Conservation (phyloP, 2,113 vertebrate species). For the Ia io region DNA sequence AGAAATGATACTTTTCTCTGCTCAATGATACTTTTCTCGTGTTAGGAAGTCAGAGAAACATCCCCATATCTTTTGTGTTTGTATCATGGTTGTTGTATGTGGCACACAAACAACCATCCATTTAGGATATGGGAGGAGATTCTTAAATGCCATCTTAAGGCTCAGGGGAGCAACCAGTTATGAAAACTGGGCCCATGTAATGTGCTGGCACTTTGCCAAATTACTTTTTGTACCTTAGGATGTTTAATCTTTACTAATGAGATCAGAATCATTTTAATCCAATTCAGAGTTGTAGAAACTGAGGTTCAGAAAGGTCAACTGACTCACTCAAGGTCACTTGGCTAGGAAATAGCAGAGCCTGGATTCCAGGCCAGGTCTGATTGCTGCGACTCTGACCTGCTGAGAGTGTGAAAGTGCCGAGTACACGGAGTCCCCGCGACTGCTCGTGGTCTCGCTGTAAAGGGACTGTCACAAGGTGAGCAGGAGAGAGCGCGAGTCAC, state of each 20-base stretch:
- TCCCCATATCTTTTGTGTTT: not conserved
- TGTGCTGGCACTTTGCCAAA: not conserved
- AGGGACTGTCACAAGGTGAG: not conserved
- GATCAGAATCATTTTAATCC: not conserved
- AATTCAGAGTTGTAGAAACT: not conserved
- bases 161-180: not conserved
- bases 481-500: not conserved
- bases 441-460: accelerated
- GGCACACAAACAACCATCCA: not conserved
- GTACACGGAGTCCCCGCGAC: accelerated
- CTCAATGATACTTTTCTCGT: not conserved
- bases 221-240: not conserved
- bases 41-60: not conserved
- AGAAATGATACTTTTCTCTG: not conserved
- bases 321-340: not conserved
- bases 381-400: not conserved
- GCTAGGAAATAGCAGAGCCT: not conserved
- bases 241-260: not conserved
- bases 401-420: not conserved
- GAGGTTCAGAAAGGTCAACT: not conserved
- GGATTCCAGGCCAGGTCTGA: not conserved
- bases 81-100: not conserved
- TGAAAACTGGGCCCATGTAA: not conserved
- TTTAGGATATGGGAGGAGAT: not conserved
- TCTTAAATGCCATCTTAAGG: not conserved